Evolutionary conservation across 1,140 invertebrate species (phyloP), one percentile per base, ranked within the genome.

Genomic region (Trachymyrmex cornetzi): DNA sequence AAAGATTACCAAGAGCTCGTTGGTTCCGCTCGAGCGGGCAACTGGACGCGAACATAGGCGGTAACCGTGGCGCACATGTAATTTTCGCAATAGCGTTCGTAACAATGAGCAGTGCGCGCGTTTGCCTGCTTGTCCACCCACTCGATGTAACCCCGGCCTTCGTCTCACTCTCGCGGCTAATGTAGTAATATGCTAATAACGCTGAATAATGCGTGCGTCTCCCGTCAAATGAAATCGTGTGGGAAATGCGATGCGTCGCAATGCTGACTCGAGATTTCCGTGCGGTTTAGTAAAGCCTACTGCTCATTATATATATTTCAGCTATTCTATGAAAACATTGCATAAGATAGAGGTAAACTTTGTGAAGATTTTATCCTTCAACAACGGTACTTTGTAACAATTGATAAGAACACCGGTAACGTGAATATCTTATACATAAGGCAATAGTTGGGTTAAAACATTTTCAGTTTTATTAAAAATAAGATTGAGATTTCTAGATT

Each of bases 131-230:
- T 75, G 69, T 74, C 80, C 80, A 84, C 80, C 80, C 69, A 84
- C 80, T 74, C 69, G 69, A 84, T 63, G 38, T 84, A 84, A 84
- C 69, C 79, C 79, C 79, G 79, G 79, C 79, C 80, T 84, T 84
- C 80, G 69, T 84, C 57, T 84, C 38, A 50, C 69, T 84, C 80
- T 22, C 69, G 38, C 38, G 55, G 80, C 38, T 84, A 74, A 84
- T 75, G 80, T 44, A 61, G 80, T 63, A 84, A 84, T 84, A 84
- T 84, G 80, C 69, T 84, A 84, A 84, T 84, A 84, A 75, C 24
- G 38, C 66, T 57, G 61, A 75, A 84, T 84, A 84, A 75, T n/a
- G 55, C 66, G 66, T 16, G 66, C 22, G 66, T 61, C 55, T 74
- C 80, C 55, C 24, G 80, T 84, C 38, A 74, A 74, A 84, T 84